Conservation (phyloP, 2,113 vertebrate species). For the Urocynchramus pylzowi region DNA sequence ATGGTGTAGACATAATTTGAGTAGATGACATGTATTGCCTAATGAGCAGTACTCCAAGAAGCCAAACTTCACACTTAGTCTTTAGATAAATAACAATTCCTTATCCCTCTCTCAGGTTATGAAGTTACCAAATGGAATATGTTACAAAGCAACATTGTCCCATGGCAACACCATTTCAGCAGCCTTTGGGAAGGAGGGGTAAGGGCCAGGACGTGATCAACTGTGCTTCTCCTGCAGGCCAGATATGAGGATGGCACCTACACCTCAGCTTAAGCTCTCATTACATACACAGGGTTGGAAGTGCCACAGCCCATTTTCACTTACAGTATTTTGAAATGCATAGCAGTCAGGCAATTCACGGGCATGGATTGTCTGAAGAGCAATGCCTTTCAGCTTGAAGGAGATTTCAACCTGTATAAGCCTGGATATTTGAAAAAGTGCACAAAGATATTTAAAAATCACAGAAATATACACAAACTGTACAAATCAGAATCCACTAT, state of each 20-base stretch:
- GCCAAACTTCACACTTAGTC: not conserved
- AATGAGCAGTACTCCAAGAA: not conserved
- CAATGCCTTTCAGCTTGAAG: conserved; percentile 90
- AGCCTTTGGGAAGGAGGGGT: not conserved
- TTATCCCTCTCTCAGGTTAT: not conserved
- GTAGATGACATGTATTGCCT: accelerated
- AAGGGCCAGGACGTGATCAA: not conserved
- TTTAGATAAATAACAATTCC: not conserved
- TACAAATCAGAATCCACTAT: not conserved
- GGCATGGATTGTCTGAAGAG: conserved; percentile 86
- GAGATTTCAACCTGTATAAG: conserved; percentile 86
- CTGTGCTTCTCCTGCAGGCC: not conserved
- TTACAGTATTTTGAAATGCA: conserved; percentile 83
- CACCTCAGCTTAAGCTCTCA: not conserved
- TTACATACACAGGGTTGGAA: not conserved
- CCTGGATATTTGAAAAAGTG: conserved; percentile 62
- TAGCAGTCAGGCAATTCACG: conserved; percentile 93
- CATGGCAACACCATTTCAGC: not conserved
- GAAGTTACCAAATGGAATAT: not conserved
- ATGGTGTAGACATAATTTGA: not conserved
- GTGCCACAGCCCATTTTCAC: not conserved
- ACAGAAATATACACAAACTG: not conserved
- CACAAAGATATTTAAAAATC: not conserved
- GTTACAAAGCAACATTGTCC: not conserved
- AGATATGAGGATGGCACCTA: not conserved